Evolutionary conservation across 2,797 vertebrate genomes (phyloP), one percentile per base, ranked within the genome.

Genomic region (Cirrhinus molitorella): DNA sequence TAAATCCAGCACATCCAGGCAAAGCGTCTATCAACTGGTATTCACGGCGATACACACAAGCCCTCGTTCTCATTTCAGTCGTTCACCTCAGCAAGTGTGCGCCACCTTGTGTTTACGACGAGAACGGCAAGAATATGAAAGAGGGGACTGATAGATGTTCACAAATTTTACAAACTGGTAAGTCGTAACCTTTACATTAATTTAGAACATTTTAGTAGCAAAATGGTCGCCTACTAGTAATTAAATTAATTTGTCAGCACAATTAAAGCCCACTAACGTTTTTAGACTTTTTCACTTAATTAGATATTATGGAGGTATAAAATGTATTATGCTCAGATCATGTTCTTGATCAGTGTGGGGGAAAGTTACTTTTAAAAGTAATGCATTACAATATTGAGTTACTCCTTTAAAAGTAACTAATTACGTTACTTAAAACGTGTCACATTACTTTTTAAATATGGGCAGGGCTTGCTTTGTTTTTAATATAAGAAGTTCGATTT

Each of bases 81-180:
- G 1, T 25, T 57, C 13, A 1, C 9, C 28, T 23, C 61, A 53
- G 19, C 34, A 19, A 45, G 9, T 16, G 21, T 9, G 68, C 12
- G 67, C 67, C 80, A 45, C 43, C 66, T 16, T 55, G 55, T 67
- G 85, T 63, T 63, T 65, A 40, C 19, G 6, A 66, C 14, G 21
- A n/a, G 37, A 25, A 72, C 45, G 45, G 53, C n/a, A 77, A 37
- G 34, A 17, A 23, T 4, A 37, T 17, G 7, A 28, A 55, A 49
- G 25, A 8, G 0, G 14, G 23, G 1, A 49, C 34, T 67, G 19
- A 28, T 3, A 28, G 43, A 51, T 77, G 11, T 76, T 16, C 6
- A 13, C 3, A 34, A 43, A 17, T 21, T 63, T 65, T 45, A 77
- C 23, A 31, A 21, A 47, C 5, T 25, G 14, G n/a, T 2, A 14